phyloP scores from a whole-genome alignment of 1,140 invertebrate species.

The Apolygus lucorum region DNA sequence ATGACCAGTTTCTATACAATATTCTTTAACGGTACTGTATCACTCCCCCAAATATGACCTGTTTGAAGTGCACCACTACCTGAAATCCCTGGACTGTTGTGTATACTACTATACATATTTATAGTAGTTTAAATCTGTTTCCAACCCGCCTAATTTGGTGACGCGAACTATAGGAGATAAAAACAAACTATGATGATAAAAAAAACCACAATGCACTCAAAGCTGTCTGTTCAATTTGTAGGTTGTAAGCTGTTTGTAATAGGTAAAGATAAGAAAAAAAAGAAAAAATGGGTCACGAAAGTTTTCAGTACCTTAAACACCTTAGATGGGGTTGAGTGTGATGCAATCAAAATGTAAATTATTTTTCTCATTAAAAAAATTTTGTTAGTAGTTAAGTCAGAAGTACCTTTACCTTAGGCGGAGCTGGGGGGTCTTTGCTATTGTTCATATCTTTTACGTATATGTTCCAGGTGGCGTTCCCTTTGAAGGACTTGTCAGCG shows the following conservation, averaged over 20 bases:
- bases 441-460: conserved; percentile 51
- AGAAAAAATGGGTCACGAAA: background rate
- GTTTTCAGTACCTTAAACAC: conserved; percentile 4
- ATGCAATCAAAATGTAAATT: background rate
- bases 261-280: too few relatives aligned
- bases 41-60: too few relatives aligned
- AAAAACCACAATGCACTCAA: background rate
- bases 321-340: background rate
- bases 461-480: conserved; percentile 75
- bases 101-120: too few relatives aligned
- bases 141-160: too few relatives aligned
- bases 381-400: conserved; percentile 11
- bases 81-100: too few relatives aligned
- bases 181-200: too few relatives aligned
- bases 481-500: conserved; percentile 78
- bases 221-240: background rate
- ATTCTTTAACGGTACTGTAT: too few relatives aligned
- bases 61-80: too few relatives aligned
- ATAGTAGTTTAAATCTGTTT: too few relatives aligned
- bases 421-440: conserved; percentile 31
- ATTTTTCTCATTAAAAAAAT: background rate
- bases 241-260: too few relatives aligned
- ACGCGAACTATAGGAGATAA: too few relatives aligned
- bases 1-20: too few relatives aligned
- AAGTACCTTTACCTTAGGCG: conserved; percentile 38